Base-by-base conservation (phyloP, 2,797 vertebrate species). In the Anguilla megastoma region DNA sequence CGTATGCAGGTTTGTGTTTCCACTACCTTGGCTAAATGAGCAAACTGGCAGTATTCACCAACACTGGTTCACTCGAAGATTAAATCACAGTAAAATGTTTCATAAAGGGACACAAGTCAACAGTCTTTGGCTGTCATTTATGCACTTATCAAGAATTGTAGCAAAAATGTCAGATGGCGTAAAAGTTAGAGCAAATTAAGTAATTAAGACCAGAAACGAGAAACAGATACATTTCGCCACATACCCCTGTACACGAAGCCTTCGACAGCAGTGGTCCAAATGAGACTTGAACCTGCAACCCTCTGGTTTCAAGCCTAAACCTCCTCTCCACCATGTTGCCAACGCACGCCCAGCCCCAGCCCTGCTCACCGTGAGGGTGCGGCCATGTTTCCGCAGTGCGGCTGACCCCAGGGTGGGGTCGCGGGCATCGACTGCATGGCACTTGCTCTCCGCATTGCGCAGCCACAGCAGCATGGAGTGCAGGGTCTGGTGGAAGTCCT, bases 381-480 rank as follows among this genome's bases (percentile, higher is more conserved):
- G 91, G 88, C 74, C 92, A 89, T 96, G 94, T 21, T 95, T 95
- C 85, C 92, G 92, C 87, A 97, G 92, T 1, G 86, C 87, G 80
- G 87, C 87, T 63, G 86, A 93, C 0, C 95, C 92, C 0, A 95
- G 94, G 36, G 92, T 90, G 0, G 93, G 92, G 86, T 96, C 90
- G 0, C 90, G 71, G 89, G 96, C 90, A 60, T 94, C 94, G 66
- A 96, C 96, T 0, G 95, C 88, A 30, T 92, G 95, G 86, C 97
- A 94, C 33, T 92, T 92, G 89, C 95, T 96, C 90, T 98, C 98
- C 0, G 97, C 97, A 7, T 94, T 94, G 0, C 95, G 96, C 90
- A 99, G 90, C 97, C 98, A 99, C 90, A 98, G 94, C 88, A 99
- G 94, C 89, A 98, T 93, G 3, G 96, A 95, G 88, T 98, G 97